Evolutionary conservation across 2,113 vertebrate genomes (phyloP).

Genomic region (Dipodomys stephensi): DNA sequence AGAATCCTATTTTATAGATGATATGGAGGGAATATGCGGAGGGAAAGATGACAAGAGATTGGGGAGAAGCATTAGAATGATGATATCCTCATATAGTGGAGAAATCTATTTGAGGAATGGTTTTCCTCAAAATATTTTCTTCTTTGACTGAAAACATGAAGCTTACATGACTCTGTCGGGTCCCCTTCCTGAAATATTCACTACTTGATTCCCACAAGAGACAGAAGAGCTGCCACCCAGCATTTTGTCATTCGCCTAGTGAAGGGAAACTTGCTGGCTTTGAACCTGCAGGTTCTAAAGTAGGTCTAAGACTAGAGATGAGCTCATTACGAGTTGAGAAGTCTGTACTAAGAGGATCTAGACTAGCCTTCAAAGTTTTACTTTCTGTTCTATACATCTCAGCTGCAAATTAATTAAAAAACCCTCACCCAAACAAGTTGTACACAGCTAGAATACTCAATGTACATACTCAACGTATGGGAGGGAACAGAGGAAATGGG

Average conservation of each 20-base stretch:
- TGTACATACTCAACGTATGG: too few relatives aligned
- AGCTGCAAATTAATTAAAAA: not conserved
- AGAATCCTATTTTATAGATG: not conserved
- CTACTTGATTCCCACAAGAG: not conserved
- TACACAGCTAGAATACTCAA: too few relatives aligned
- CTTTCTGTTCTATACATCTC: not conserved
- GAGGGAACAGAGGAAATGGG: too few relatives aligned
- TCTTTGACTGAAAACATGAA: not conserved
- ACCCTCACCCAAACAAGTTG: too few relatives aligned
- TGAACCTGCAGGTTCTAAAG: too few relatives aligned
- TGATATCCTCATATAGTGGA: not conserved
- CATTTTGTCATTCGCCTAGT: accelerated
- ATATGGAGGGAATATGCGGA: not conserved
- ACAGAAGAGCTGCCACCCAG: too few relatives aligned
- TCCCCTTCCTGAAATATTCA: not conserved
- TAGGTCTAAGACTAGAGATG: not conserved
- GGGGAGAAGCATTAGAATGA: not conserved
- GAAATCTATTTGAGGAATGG: not conserved
- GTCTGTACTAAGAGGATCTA: not conserved
- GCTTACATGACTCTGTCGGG: not conserved
- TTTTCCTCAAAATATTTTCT: not conserved
- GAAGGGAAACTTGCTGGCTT: accelerated
- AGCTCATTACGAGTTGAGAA: not conserved
- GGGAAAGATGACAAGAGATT: not conserved
- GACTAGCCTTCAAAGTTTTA: not conserved